These are phyloP conservation scores for Elaphurus davidianus DNA, from an alignment of 2,113 vertebrate genomes.

Conservation along the genomic window DNA sequence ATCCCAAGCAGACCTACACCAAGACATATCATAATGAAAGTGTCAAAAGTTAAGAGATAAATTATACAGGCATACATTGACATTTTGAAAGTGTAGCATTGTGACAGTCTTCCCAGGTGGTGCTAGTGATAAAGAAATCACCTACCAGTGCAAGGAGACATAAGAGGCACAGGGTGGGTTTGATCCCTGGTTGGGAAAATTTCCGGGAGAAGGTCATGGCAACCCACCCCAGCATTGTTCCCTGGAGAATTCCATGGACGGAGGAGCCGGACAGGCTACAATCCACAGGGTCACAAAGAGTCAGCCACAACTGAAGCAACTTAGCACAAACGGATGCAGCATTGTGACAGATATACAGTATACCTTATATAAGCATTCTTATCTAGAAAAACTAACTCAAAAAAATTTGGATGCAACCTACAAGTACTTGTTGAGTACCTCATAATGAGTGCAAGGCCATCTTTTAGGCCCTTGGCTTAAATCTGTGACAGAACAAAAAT, in stretches of 20 bases:
- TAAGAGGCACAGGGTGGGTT: not conserved
- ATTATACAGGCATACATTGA: not conserved
- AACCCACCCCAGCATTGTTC: not conserved
- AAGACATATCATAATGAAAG: not conserved
- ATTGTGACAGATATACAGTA: not conserved
- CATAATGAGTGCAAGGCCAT: not conserved
- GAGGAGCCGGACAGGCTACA: not conserved
- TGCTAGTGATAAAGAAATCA: not conserved
- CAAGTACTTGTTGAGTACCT: not conserved
- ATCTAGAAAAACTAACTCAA: not conserved
- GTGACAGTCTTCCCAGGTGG: not conserved
- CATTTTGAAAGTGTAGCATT: not conserved
- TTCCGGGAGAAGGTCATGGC: not conserved
- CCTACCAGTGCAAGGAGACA: not conserved
- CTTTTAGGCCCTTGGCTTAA: too few relatives aligned
- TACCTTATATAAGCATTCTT: not conserved
- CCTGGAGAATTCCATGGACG: not conserved
- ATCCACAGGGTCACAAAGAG: not conserved
- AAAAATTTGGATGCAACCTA: not conserved
- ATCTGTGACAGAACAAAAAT: not conserved
- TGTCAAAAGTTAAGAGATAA: not conserved
- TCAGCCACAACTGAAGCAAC: not conserved
- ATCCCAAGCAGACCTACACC: not conserved
- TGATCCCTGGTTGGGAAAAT: not conserved
- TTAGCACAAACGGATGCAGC: not conserved